Base-by-base conservation (phyloP, 2,113 vertebrate genomes). In the Nesoenas mayeri region DNA sequence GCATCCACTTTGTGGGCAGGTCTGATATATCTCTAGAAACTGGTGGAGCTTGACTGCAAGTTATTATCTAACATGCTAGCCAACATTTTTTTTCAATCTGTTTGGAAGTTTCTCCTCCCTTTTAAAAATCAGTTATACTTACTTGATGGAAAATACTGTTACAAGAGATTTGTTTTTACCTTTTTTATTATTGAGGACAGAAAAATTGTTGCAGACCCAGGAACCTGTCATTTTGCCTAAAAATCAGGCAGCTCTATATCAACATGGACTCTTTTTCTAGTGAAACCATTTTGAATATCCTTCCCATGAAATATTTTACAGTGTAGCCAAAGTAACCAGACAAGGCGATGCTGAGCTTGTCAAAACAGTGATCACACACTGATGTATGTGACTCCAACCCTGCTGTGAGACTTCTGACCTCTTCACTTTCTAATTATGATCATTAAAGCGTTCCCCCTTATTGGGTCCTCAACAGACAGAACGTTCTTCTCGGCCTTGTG, bases 111-210 rank as follows among this genome's bases (percentile, higher is more conserved):
- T 86, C 62, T 77, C 34, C 42, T 93, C 61, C 25, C 19, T 86
- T 95, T 83, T 70, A 88, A 89, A 77, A 91, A 78, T 65, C 48
- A 21, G 29, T 72, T 89, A 24, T 61, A 88, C 85, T 93, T 91
- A 58, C 75, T 85, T 61, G 60, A 62, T 79, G 91, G 88, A 96
- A 96, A 95, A 95, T 54, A 19, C 29, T 85, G 56, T 71, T 82
- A 28, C 44, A 83, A 89, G 57, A 73, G 19, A 14, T 83, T 73
- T 89, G 32, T 10, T 94, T 92, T 95, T 84, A 88, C 16, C 15
- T 73, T 75, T 60, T 88, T 65, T 80, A 73, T 93, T 92, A 85
- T 95, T 86, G 75, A 82, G 69, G 90, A 84, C 90, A 95, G 65
- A 61, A 95, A 96, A 96, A 79, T 57, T 40, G 26, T 84, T 89